phyloP scores from a whole-genome alignment of 2,888 invertebrate genomes.

The Lymantria monacha region DNA sequence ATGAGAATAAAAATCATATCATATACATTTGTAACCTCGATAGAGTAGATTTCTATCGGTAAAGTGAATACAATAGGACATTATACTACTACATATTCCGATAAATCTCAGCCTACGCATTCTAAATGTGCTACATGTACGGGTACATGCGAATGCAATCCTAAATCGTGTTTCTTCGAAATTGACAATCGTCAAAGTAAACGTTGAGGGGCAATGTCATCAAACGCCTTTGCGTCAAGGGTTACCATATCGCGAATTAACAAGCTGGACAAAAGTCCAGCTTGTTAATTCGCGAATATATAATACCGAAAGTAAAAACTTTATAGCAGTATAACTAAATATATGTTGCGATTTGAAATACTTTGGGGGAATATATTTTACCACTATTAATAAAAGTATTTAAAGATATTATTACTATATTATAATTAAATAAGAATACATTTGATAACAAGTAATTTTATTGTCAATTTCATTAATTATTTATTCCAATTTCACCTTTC shows the following conservation, averaged over 20 bases:
- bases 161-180: conserved; percentile 58
- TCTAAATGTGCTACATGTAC: conserved; percentile 40
- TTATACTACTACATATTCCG: conserved; percentile 47
- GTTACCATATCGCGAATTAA: background rate
- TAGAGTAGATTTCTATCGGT: conserved; percentile 51
- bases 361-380: too few species aligned
- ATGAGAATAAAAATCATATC: conserved; percentile 30
- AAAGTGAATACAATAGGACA: conserved; percentile 56
- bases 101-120: conserved; percentile 55
- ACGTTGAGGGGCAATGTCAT: conserved; percentile 46
- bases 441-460: too few species aligned
- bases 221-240: conserved; percentile 30
- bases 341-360: too few species aligned
- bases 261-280: background rate
- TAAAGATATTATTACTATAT: too few species aligned
- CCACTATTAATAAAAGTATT: too few species aligned
- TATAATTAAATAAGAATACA: too few species aligned
- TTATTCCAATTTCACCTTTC: too few species aligned
- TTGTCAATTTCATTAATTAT: too few species aligned
- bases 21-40: conserved; percentile 47
- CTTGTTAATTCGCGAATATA: too few species aligned
- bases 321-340: too few species aligned
- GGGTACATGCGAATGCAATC: conserved; percentile 41
- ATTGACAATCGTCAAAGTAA: conserved; percentile 44
- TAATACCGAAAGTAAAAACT: too few species aligned